Evolutionary conservation across 2,888 invertebrate genomes (phyloP).

Genomic region (Heteromyza rotundicornis): DNA sequence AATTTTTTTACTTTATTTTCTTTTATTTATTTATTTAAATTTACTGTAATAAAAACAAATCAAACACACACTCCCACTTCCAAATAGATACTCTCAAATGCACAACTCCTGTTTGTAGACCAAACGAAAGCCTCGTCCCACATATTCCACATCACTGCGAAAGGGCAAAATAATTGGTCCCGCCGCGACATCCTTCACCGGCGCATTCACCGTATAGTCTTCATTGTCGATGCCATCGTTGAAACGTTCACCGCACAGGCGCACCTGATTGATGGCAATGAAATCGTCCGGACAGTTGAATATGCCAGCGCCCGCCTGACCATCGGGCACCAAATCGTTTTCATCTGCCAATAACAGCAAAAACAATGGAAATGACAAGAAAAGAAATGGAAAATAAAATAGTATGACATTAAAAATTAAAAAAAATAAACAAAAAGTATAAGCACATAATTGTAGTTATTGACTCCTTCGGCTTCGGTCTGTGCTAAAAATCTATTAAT

Average conservation of each 20-base stretch:
- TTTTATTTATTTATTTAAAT: too few species aligned
- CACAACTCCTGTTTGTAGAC: constrained; percentile 75
- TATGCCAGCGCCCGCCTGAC: constrained; percentile 77
- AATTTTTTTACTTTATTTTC: too few species aligned
- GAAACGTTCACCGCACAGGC: constrained; percentile 76
- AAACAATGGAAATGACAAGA: background rate
- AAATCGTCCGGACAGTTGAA: constrained; percentile 80
- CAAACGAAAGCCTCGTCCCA: constrained; percentile 74
- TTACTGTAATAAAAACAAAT: too few species aligned
- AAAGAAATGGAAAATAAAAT: background rate
- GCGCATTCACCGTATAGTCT: constrained; percentile 72
- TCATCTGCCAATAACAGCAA: constrained; percentile 69
- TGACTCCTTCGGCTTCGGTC: too few species aligned
- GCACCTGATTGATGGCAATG: constrained; percentile 71
- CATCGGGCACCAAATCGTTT: constrained; percentile 68
- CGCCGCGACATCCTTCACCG: constrained; percentile 72
- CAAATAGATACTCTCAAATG: too few species aligned
- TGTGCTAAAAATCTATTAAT: background rate
- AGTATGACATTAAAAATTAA: background rate
- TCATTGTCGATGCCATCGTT: constrained; percentile 69
- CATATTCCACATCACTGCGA: constrained; percentile 69
- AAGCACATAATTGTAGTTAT: too few species aligned
- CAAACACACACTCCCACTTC: too few species aligned
- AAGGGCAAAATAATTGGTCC: constrained; percentile 77
- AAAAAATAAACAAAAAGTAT: background rate